Conservation (phyloP, 2,888 invertebrate species). For the Oscheius sp. region DNA sequence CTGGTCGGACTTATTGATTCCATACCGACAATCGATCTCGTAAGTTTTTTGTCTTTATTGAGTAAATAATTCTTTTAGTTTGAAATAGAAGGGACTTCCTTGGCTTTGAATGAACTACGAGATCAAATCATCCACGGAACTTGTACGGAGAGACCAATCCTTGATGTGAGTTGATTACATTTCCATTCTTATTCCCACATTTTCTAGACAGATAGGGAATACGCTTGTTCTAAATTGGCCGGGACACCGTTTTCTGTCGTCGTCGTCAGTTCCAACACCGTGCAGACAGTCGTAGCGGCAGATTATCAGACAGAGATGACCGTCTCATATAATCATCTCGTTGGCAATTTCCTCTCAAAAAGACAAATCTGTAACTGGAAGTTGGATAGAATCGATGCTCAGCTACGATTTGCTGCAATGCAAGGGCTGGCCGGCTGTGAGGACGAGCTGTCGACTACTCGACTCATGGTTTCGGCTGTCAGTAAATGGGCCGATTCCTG, state of each 20-base stretch:
- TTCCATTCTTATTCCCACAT: neutral
- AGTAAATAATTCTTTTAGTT: slow-evolving; percentile 41
- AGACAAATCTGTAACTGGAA: slow-evolving; percentile 53
- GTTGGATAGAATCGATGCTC: slow-evolving; percentile 41
- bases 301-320: slow-evolving; percentile 24
- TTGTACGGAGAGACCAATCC: slow-evolving; percentile 47
- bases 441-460: slow-evolving; percentile 39
- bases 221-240: slow-evolving; percentile 45
- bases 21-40: slow-evolving; percentile 67
- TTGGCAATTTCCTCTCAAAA: slow-evolving; percentile 34
- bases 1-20: slow-evolving; percentile 68
- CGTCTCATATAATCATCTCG: slow-evolving; percentile 30
- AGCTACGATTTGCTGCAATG: slow-evolving; percentile 42
- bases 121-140: slow-evolving; percentile 51
- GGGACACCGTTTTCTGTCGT: slow-evolving; percentile 56
- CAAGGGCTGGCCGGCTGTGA: slow-evolving; percentile 40
- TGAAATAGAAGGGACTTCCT: slow-evolving; percentile 61
- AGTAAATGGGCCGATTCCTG: slow-evolving; percentile 47
- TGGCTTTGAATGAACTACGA: slow-evolving; percentile 54
- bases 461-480: slow-evolving; percentile 44
- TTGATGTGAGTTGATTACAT: slow-evolving; percentile 44
- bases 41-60: slow-evolving; percentile 23
- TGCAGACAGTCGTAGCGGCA: slow-evolving; percentile 34
- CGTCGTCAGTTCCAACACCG: slow-evolving; percentile 41
- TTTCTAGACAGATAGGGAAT: slow-evolving; percentile 43